Evolutionary conservation across 2,797 vertebrate genomes (phyloP).

Genomic region (Darevskia nairensis): DNA sequence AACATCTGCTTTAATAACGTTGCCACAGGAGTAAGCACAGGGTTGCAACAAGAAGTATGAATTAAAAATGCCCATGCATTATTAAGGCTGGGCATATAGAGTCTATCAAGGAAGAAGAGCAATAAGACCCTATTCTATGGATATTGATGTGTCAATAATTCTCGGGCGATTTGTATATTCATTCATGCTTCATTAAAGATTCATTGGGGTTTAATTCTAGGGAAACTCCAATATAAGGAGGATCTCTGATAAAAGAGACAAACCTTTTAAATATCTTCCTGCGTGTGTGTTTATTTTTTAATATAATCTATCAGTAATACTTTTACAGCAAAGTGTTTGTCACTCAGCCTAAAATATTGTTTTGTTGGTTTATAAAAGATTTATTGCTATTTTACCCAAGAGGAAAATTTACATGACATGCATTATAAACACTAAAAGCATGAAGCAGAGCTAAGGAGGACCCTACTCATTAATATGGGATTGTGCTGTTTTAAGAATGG

Average conservation of each 20-base stretch:
- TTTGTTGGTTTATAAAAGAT: constrained; percentile 70
- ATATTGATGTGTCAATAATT: constrained; percentile 76
- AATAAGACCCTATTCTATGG: constrained; percentile 69
- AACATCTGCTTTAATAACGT: constrained; percentile 76
- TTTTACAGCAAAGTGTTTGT: constrained; percentile 68
- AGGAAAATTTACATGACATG: constrained; percentile 54
- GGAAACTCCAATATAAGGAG: constrained; percentile 60
- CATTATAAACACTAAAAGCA: constrained; percentile 59
- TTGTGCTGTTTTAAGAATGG: constrained; percentile 43
- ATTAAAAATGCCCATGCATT: constrained; percentile 78
- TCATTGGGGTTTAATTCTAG: constrained; percentile 73
- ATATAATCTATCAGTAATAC: constrained; percentile 69
- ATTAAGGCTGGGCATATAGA: constrained; percentile 75
- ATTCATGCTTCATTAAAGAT: constrained; percentile 75
- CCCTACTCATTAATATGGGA: constrained; percentile 32
- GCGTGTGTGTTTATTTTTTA: constrained; percentile 74
- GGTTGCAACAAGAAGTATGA: constrained; percentile 74
- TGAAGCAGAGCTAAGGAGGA: constrained; percentile 50
- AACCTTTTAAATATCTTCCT: constrained; percentile 67
- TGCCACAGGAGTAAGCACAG: constrained; percentile 69
- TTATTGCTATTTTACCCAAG: constrained; percentile 68
- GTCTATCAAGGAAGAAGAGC: constrained; percentile 64
- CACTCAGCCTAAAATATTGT: constrained; percentile 57
- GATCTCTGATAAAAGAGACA: constrained; percentile 57
- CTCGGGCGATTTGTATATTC: constrained; percentile 72